These are phyloP conservation scores for Montipora capricornis DNA, from an alignment of 64 coral and sea anemone species.

Conservation along the genomic window DNA sequence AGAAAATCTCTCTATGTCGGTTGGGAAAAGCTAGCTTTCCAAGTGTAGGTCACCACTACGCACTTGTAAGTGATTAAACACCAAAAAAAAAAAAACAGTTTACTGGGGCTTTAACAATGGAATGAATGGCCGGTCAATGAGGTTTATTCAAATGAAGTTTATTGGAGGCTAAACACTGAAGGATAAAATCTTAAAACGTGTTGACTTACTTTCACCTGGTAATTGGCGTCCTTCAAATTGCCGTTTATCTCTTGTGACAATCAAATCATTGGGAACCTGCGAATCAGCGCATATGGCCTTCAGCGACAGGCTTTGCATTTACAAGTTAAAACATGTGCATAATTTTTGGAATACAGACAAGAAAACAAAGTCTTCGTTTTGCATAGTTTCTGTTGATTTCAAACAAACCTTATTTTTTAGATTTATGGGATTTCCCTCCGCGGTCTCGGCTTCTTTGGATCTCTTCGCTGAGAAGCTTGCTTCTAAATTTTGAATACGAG, in stretches of 20 bases:
- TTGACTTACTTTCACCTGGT: too few relatives aligned
- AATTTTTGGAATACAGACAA: neutral
- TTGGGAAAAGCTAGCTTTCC: too few relatives aligned
- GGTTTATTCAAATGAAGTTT: too few relatives aligned
- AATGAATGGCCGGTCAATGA: too few relatives aligned
- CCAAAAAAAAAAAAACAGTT: too few relatives aligned
- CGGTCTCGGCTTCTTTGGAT: neutral
- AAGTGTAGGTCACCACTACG: too few relatives aligned
- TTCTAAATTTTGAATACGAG: conserved; percentile 28
- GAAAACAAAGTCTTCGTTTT: neutral
- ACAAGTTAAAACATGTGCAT: neutral
- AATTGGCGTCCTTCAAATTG: neutral
- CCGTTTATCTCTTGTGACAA: neutral
- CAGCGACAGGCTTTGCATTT: neutral
- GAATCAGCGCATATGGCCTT: neutral
- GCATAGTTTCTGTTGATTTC: neutral
- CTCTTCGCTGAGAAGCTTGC: neutral
- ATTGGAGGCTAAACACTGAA: too few relatives aligned
- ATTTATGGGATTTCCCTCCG: neutral
- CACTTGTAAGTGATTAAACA: too few relatives aligned
- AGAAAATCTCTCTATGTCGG: too few relatives aligned
- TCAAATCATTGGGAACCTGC: neutral
- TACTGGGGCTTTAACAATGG: too few relatives aligned
- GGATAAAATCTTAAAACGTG: too few relatives aligned
- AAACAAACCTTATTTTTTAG: neutral